Base-by-base conservation (phyloP, 2,797 vertebrate genomes). In the Acestrorhynchus altus region DNA sequence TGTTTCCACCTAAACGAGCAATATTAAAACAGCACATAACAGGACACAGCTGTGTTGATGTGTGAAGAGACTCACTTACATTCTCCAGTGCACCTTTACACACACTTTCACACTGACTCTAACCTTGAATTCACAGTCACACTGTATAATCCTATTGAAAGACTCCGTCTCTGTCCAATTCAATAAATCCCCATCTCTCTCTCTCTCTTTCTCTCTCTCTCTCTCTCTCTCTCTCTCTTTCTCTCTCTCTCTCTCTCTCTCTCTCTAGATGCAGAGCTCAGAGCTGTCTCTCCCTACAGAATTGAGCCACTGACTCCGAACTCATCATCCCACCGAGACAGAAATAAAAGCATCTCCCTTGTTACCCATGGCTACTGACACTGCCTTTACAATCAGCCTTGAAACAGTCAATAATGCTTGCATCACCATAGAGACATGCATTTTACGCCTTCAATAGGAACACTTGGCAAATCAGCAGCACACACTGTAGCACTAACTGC, bases 121-220 rank as follows among this genome's bases (percentile, higher is more conserved):
- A 70, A 75, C 72, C 72, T 80, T 80, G 72, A 47, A 49, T 75
- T 75, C 72, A 54, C 64, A 64, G 57, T 64, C 72, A 74, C 49
- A 35, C 72, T 70, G 31, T 57, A 67, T 80, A 80, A 80, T 80
- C 78, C 78, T 46, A 57, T 75, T 69, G 49, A 70, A 74, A 70
- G 57, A 63, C 49, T 49, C 52, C 64, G 24, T 74, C 65, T 79
- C 72, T 35, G 64, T 70, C 11, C 31, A 28, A 7, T 44, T 68
- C 47, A 44, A 54, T 47, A 74, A 74, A 56, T 51, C 47, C 51
- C n/a, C 57, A 49, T 72, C 64, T 59, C 65, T 26, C 71, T 51
- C 31, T 35, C 39, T 61, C 60, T 69, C 31, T 24, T 74, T 59
- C 67, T n/a, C 68, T n/a, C 20, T 18, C 31, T 20, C 65, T 74